A percentile compares a stretch with the other conserved stretches of the same genome.
Evolutionary conservation across 2,113 vertebrate species (phyloP).

Genomic region (Callospermophilus lateralis): DNA sequence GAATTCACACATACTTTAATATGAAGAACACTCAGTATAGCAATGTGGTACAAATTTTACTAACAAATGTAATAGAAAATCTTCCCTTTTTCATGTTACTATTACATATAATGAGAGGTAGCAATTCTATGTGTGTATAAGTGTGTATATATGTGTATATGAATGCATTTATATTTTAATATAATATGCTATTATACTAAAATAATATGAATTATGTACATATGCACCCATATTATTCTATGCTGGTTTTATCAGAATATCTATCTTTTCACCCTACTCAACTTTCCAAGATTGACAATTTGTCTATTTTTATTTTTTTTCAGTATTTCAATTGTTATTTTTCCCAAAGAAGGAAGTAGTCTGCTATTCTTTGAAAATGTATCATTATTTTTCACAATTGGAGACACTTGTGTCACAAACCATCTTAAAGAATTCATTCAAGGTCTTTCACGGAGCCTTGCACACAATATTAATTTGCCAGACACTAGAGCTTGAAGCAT

Average conservation of each 20-base stretch:
- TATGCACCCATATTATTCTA: background rate
- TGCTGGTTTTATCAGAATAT: background rate
- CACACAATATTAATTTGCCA: constrained; percentile 1
- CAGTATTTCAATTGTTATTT: background rate
- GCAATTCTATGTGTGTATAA: background rate
- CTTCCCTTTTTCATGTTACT: background rate
- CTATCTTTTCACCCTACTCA: background rate
- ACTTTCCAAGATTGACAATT: background rate
- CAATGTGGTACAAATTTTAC: background rate
- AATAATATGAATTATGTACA: background rate
- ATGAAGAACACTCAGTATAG: background rate
- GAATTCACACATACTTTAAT: background rate
- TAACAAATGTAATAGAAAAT: background rate
- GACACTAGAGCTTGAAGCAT: background rate
- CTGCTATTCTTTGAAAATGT: background rate
- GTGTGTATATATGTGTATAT: background rate
- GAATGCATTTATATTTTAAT: background rate
- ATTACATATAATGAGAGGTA: background rate
- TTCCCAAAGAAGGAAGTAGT: background rate
- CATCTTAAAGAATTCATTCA: background rate
- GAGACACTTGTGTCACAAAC: background rate
- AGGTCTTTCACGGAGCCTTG: background rate
- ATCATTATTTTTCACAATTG: constrained; percentile 41
- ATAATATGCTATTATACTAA: background rate
- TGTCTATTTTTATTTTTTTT: background rate